phyloP scores from a whole-genome alignment of 2,113 vertebrate genomes.

The Protomyctophum bolini region DNA sequence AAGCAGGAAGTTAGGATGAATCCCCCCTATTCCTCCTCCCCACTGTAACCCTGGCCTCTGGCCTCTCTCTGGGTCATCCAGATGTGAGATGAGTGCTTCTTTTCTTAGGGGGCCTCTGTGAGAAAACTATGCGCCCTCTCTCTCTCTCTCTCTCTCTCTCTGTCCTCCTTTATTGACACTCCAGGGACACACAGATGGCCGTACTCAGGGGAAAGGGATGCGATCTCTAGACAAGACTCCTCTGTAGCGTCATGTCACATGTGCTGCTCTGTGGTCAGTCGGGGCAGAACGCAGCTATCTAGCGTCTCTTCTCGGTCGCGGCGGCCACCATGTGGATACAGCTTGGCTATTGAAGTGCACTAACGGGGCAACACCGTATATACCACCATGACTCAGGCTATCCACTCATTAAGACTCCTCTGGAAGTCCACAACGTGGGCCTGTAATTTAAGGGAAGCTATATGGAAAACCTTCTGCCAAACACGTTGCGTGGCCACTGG shows the following conservation, averaged over 20 bases:
- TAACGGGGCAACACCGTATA: conserved; percentile 24
- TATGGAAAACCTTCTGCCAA: conserved; percentile 19
- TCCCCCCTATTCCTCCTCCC: conserved; percentile 27
- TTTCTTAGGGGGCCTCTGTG: conserved; percentile 60
- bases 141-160: background rate
- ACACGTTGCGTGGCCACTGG: background rate
- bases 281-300: too few species aligned
- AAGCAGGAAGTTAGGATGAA: conserved; percentile 44
- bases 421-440: conserved; percentile 36
- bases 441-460: conserved; percentile 60
- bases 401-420: conserved; percentile 62
- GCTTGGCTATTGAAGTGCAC: conserved; percentile 53
- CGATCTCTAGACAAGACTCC: conserved; percentile 58
- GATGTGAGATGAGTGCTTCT: conserved; percentile 68
- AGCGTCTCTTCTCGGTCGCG: conserved; percentile 32
- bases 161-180: conserved; percentile 47
- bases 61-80: conserved; percentile 63
- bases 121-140: conserved; percentile 51
- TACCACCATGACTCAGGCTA: conserved; percentile 51
- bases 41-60: conserved; percentile 36
- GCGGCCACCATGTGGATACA: conserved; percentile 53
- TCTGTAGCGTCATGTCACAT: conserved; percentile 54
- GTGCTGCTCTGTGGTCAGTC: conserved; percentile 40
- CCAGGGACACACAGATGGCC: conserved; percentile 69
- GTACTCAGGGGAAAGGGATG: conserved; percentile 39